Conservation (phyloP, 2,888 invertebrate species). For the Diloba caeruleocephala region DNA sequence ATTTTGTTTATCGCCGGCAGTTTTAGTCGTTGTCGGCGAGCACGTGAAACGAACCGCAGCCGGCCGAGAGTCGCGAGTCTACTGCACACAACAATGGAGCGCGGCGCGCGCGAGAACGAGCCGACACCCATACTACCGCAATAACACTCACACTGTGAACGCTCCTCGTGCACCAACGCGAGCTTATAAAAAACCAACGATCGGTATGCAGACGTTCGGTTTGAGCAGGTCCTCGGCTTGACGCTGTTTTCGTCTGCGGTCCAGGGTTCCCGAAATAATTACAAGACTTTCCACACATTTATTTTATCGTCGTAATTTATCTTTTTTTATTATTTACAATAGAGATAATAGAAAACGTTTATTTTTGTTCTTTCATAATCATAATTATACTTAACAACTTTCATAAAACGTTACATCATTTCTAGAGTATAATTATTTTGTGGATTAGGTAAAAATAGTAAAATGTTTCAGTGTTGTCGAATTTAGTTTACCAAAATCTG, state of each 20-base stretch:
- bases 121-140: conserved; percentile 71
- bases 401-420: too few relatives aligned
- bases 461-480: too few relatives aligned
- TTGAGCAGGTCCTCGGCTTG: conserved; percentile 88
- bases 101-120: conserved; percentile 80
- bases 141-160: conserved; percentile 69
- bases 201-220: conserved; percentile 89
- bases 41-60: conserved; percentile 69
- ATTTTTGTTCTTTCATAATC: too few relatives aligned
- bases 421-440: too few relatives aligned
- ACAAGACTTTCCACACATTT: conserved; percentile 64
- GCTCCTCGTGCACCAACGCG: conserved; percentile 75
- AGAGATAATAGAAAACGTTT: too few relatives aligned
- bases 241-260: conserved; percentile 89
- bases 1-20: conserved; percentile 86
- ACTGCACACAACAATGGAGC: conserved; percentile 83
- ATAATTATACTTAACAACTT: too few relatives aligned
- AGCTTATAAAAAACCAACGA: conserved; percentile 88
- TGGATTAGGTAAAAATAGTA: too few relatives aligned
- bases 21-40: conserved; percentile 73
- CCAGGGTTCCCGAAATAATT: conserved; percentile 77
- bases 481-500: too few relatives aligned
- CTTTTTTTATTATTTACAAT: not conserved
- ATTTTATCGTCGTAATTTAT: conserved; percentile 7
- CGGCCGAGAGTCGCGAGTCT: conserved; percentile 78